Percentiles rank a stretch among this genome's conserved stretches.
Conservation (phyloP, 1,140 invertebrate genomes). For the Phocides pigmalion region DNA sequence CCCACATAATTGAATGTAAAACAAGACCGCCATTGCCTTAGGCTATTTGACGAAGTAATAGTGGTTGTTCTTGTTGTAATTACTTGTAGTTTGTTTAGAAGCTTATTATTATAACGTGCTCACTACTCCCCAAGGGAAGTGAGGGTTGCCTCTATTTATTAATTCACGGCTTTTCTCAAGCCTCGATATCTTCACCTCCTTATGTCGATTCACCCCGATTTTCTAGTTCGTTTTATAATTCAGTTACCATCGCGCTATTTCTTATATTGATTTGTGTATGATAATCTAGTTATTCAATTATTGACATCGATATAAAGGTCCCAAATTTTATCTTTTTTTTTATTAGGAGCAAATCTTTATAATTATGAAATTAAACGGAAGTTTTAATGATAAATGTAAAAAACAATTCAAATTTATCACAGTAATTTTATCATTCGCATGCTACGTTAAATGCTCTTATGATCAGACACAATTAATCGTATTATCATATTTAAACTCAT, state of each 20-base stretch:
- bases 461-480: constrained; percentile 62
- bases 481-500: constrained; percentile 74
- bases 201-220: constrained; percentile 35
- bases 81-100: constrained; percentile 76
- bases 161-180: constrained; percentile 61
- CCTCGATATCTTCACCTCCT: constrained; percentile 49
- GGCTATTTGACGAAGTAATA: constrained; percentile 73
- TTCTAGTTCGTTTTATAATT: constrained; percentile 30
- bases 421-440: neutral
- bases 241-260: constrained; percentile 21
- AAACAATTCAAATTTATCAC: neutral
- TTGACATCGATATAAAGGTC: too few species aligned
- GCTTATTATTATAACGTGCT: constrained; percentile 68
- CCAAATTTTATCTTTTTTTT: too few species aligned
- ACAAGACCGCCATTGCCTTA: constrained; percentile 56
- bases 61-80: constrained; percentile 73
- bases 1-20: constrained; percentile 61
- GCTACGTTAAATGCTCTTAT: constrained; percentile 37
- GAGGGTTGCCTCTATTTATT: constrained; percentile 64
- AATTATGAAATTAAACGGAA: too few species aligned
- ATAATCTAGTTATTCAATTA: too few species aligned
- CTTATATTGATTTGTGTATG: neutral
- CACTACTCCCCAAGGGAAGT: constrained; percentile 60
- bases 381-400: too few species aligned
- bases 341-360: too few species aligned